Percentiles rank a stretch among this genome's conserved stretches.
Evolutionary conservation across 2,113 vertebrate genomes (phyloP).

Genomic region (Porphyrio hochstetteri): DNA sequence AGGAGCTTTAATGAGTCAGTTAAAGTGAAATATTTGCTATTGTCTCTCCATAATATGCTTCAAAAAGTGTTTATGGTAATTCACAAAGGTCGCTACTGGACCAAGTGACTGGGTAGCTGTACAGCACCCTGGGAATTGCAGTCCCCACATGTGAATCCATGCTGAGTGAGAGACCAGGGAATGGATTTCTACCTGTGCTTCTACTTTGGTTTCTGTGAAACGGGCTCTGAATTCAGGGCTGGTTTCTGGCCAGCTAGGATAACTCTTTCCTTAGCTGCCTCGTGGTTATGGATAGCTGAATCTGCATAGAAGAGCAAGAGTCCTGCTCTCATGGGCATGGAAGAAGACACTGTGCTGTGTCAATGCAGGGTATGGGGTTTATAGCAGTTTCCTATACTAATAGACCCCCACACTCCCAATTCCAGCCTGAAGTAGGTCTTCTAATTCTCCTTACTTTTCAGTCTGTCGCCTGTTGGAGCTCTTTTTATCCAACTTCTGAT

Average conservation of each 20-base stretch:
- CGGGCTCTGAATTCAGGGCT: neutral
- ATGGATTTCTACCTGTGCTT: neutral
- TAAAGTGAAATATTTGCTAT: neutral
- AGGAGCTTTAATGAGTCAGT: neutral
- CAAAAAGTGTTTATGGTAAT: neutral
- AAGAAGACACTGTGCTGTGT: neutral
- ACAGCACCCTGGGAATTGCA: neutral
- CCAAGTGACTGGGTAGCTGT: neutral
- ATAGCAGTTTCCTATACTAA: neutral
- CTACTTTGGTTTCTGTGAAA: neutral
- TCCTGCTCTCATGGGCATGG: neutral
- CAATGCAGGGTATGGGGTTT: neutral
- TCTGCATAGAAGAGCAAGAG: neutral
- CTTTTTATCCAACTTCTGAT: neutral
- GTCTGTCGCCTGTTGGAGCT: neutral
- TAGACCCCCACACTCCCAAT: fast-evolving
- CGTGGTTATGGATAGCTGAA: neutral
- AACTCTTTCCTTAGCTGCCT: neutral
- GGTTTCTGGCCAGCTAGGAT: neutral
- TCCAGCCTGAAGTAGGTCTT: neutral
- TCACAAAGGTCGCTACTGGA: neutral
- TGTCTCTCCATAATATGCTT: neutral
- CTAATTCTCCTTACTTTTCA: neutral
- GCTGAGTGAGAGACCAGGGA: no score
- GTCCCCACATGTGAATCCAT: neutral